Conservation (phyloP, 2,888 invertebrate genomes). For the Hirtodrosophila confusa region DNA sequence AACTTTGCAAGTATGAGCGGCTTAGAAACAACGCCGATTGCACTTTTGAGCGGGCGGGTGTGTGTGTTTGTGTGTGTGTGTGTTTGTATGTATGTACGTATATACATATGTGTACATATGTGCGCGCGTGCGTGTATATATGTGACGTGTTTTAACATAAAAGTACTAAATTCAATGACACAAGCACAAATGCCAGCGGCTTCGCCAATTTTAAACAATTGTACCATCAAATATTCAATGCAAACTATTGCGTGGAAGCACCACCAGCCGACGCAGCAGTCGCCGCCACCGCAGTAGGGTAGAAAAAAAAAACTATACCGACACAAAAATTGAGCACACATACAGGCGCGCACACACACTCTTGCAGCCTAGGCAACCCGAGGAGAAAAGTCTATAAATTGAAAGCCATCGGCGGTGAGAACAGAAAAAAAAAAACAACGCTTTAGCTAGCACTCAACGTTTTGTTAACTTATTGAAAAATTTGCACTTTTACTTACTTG, state of each 20-base stretch:
- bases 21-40: slow-evolving; percentile 47
- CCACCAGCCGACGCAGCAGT: slow-evolving; percentile 6
- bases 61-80: slow-evolving; percentile 1
- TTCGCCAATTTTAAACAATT: slow-evolving; percentile 2
- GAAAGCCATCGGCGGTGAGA: slow-evolving; percentile 14
- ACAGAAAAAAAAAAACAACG: slow-evolving; percentile 1
- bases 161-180: slow-evolving; percentile 53
- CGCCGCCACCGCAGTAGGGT: slow-evolving; percentile 20
- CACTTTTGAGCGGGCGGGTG: slow-evolving; percentile 30
- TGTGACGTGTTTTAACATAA: slow-evolving; percentile 49
- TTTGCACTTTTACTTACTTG: slow-evolving; percentile 41
- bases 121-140: slow-evolving; percentile 13
- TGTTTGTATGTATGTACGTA: background rate
- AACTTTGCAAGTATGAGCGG: background rate
- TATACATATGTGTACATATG: too few relatives aligned
- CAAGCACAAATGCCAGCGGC: slow-evolving; percentile 12
- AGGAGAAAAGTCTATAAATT: slow-evolving; percentile 10
- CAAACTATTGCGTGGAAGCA: slow-evolving; percentile 29
- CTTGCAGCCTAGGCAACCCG: slow-evolving; percentile 7
- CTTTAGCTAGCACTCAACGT: background rate
- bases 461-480: background rate
- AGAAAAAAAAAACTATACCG: slow-evolving; percentile 27
- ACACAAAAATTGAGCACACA: slow-evolving; percentile 25
- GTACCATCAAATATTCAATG: slow-evolving; percentile 14
- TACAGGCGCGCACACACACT: slow-evolving; percentile 15